Evolutionary conservation across 2,797 vertebrate species (phyloP).

Genomic region (Ficedula albicollis): DNA sequence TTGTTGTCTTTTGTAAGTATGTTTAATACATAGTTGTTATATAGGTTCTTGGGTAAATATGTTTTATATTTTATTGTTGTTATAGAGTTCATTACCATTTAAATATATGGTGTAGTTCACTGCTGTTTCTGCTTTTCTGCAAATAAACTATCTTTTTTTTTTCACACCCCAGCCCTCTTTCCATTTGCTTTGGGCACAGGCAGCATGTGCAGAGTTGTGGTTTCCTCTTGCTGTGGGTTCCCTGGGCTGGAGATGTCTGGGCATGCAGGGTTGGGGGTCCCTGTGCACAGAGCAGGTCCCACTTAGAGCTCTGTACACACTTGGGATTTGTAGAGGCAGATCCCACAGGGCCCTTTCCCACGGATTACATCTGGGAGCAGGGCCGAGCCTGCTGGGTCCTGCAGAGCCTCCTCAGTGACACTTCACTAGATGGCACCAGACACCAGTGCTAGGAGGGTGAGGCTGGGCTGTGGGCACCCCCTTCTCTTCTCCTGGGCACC

Average conservation of each 20-base stretch:
- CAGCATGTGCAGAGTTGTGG: neutral
- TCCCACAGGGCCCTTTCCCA: no score
- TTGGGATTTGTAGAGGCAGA: rapidly evolving
- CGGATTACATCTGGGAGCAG: rapidly evolving
- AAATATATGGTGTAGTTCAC: neutral
- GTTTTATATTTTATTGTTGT: neutral
- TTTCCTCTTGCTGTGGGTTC: neutral
- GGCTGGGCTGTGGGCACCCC: neutral
- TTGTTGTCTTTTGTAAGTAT: no score
- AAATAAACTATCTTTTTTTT: neutral
- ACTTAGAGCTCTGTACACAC: neutral
- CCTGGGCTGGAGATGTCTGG: no score
- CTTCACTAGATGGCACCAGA: conserved; percentile 54
- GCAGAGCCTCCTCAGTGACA: neutral
- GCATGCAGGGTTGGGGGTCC: neutral
- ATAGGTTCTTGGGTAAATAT: neutral
- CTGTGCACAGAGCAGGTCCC: neutral
- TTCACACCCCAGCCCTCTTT: neutral
- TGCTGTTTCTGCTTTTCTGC: neutral
- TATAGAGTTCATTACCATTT: neutral
- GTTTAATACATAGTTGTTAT: neutral
- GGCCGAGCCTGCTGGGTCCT: rapidly evolving
- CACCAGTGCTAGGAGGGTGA: neutral
- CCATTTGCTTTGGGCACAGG: neutral
- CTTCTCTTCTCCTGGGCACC: neutral